Evolutionary conservation across 2,797 vertebrate species (phyloP).

Genomic region (Sebastes elongatus): DNA sequence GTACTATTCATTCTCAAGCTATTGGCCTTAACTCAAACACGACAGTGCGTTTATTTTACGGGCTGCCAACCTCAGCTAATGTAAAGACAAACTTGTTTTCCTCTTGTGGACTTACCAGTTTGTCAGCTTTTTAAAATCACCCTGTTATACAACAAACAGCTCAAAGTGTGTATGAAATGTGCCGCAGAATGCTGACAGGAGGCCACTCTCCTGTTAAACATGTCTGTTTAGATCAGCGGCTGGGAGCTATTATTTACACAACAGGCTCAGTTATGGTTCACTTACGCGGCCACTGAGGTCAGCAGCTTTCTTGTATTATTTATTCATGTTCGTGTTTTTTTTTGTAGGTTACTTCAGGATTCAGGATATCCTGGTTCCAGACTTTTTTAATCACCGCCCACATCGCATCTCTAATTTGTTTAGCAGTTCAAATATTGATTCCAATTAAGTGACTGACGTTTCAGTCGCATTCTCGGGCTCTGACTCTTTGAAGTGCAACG

Average conservation of each 20-base stretch:
- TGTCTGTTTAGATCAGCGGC: neutral
- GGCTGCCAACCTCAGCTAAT: neutral
- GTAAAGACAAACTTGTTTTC: neutral
- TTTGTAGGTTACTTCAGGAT: neutral
- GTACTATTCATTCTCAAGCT: neutral
- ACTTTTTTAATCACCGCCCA: neutral
- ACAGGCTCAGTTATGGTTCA: neutral
- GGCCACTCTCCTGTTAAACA: neutral
- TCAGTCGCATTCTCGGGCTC: neutral
- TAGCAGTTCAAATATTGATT: neutral
- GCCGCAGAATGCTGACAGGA: neutral
- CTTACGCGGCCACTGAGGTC: neutral
- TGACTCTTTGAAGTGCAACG: neutral
- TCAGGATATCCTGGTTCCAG: slow-evolving; percentile 16
- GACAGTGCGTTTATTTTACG: neutral
- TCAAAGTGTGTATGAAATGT: neutral
- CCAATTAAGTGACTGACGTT: accelerated
- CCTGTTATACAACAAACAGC: neutral
- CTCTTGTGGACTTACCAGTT: slow-evolving; percentile 11
- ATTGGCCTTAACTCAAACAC: neutral
- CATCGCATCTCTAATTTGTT: neutral
- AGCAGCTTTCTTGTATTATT: neutral
- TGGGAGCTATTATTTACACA: slow-evolving; percentile 21
- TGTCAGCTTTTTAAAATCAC: neutral
- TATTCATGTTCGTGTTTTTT: neutral